Base-by-base conservation (phyloP, 2,888 invertebrate species). In the Epistrophe grossulariae region DNA sequence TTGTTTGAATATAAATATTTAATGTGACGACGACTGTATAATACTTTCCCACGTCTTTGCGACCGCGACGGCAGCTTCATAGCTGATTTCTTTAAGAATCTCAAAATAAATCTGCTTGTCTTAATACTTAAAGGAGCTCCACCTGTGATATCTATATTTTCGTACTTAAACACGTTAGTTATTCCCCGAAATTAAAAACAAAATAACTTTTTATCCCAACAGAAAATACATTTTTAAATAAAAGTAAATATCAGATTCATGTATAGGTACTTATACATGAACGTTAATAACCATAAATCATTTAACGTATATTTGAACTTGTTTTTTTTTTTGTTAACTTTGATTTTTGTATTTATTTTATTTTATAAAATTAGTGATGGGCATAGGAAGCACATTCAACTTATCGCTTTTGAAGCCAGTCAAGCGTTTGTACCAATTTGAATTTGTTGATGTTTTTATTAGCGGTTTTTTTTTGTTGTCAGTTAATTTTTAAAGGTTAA, bases 361-460 rank as follows among this genome's bases (percentile, higher is more conserved):
- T 19, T 48, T 17, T 48, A 31, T 31, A n/a, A 38, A 13, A 15
- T 6, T 52, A 13, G 24, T 24, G 59, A 74, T 60, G 62, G 35
- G 38, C 62, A 52, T 13, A 31, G 59, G 45, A 10, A 64, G n/a
- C 66, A 43, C 48, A 66, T 38, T 59, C 45, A 76, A 66, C 35
- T 64, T 60, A 52, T 52, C 50, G 8, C 15, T 48, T 19, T 28
- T 43, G 40, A 24, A 24, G 9, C 31, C 66, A 57, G 40, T 76
- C 45, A 68, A 66, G 55, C 66, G n/a, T 66, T 57, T 48, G 76
- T 48, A 59, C 57, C 48, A 66, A 19, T 76, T 68, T 40, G 2
- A 40, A 38, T 40, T 60, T 60, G 38, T 19, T 8, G n/a, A 31
- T 28, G 3, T 6, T 43, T 43, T 43, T 43, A 43, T 43, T 43